Percentiles rank a stretch among this genome's conserved stretches.
These are phyloP conservation scores for Scaptomyza caliginosa DNA, from an alignment of 2,888 invertebrate genomes.

Conservation along the genomic window DNA sequence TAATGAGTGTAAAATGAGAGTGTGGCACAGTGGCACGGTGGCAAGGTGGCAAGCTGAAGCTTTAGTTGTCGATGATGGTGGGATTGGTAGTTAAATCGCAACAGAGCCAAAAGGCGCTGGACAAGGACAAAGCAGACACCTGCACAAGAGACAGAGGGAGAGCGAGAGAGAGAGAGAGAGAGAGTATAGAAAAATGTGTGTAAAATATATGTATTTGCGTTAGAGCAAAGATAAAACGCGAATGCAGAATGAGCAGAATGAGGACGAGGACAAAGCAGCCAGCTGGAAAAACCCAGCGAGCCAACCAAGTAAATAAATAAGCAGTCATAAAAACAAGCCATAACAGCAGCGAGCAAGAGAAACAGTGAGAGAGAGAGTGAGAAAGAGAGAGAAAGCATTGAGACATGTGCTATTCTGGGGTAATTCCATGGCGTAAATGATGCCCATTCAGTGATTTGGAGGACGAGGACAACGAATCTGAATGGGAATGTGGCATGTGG, in stretches of 20 bases:
- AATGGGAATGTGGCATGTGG: constrained; percentile 1
- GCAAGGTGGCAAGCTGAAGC: background rate
- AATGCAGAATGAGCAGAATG: constrained; percentile 29
- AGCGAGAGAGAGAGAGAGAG: constrained; percentile 27
- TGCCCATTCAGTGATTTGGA: constrained; percentile 45
- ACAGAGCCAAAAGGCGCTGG: constrained; percentile 29
- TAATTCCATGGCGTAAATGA: constrained; percentile 67
- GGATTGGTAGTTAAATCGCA: constrained; percentile 54
- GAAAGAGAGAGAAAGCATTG: constrained; percentile 1
- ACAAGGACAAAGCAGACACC: constrained; percentile 26
- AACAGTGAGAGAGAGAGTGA: background rate
- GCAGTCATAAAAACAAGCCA: constrained; percentile 73
- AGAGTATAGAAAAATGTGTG: constrained; percentile 54
- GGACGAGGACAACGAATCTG: constrained; percentile 7
- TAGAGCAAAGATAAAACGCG: constrained; percentile 60
- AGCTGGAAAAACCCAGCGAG: constrained; percentile 75
- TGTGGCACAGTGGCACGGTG: constrained; percentile 20
- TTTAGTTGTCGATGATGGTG: constrained; percentile 4
- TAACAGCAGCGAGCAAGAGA: constrained; percentile 14
- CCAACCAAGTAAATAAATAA: constrained; percentile 75
- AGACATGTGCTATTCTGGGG: constrained; percentile 39
- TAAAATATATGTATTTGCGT: constrained; percentile 55
- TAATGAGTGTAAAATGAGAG: constrained; percentile 74
- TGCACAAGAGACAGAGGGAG: constrained; percentile 7
- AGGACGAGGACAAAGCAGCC: constrained; percentile 53